Evolutionary conservation across 2,888 invertebrate species (phyloP), one percentile per base, ranked within the genome.

Genomic region (Ashinkailepas kermadecensis): DNA sequence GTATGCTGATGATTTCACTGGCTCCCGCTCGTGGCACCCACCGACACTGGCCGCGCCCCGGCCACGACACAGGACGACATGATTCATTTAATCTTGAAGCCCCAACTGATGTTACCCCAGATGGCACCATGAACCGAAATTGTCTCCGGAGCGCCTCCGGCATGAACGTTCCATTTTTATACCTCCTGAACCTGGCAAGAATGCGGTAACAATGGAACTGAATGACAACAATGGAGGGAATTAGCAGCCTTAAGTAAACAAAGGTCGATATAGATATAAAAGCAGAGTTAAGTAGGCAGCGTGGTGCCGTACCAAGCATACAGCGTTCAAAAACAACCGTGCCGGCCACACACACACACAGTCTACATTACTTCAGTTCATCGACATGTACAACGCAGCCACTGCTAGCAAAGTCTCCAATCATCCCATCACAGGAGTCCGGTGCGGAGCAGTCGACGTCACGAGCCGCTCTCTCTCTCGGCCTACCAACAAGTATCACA

Each of bases 131-230:
- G 9, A 0, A 13, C 7, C 39, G 39, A 39, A 25, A 12, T 6
- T 11, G 7, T 25, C 25, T 2, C 11, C 9, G 39, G 39, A 15
- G 39, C 70, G 13, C 15, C 6, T 8, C 18, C 1, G 18, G 25
- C 39, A 70, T 15, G 15, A 13, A 70, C 13, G 15, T 25, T 25
- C 25, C 23, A 70, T 39, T 39, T 70, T 70, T 70, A 23, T 12
- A 39, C 70, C 39, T 25, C 70, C 70, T 70, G 70, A 70, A 70
- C 25, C 39, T 70, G 70, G 70, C 70, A 70, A 70, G 70, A 70
- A 13, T 39, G 15, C 39, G 39, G 39, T 70, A 23, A 23, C 23
- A 70, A 70, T 13, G 39, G 39, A 39, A 39, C 39, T 39, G 39
- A 39, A 39, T 39, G 39, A 39, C 39, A 70, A 70, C 39, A 70